phyloP scores from a whole-genome alignment of 2,888 invertebrate species.

The Amphipyra berbera region DNA sequence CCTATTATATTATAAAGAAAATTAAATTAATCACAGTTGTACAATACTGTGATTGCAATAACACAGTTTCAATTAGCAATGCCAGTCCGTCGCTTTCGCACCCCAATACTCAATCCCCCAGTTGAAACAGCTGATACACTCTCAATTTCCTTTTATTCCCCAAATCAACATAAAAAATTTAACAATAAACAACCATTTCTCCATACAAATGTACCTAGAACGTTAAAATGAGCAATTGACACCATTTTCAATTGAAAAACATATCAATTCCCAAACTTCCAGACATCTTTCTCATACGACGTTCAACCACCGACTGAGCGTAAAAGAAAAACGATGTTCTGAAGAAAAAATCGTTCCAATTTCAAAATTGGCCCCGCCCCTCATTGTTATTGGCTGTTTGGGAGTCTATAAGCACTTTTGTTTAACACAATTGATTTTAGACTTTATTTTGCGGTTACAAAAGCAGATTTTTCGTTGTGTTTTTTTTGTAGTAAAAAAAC shows the following conservation, averaged over 20 bases:
- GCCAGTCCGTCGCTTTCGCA: constrained; percentile 11
- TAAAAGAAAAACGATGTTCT: constrained; percentile 74
- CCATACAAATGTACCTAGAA: constrained; percentile 17
- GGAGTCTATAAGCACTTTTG: constrained; percentile 61
- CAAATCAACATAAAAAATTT: constrained; percentile 14
- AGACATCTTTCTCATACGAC: constrained; percentile 47
- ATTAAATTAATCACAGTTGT: too few species aligned
- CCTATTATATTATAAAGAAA: too few species aligned
- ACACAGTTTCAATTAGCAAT: neutral
- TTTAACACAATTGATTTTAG: constrained; percentile 20
- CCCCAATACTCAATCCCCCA: constrained; percentile 10
- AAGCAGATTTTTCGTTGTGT: constrained; percentile 30
- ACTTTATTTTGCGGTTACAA: neutral
- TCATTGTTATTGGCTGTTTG: constrained; percentile 81
- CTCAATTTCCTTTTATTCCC: constrained; percentile 20
- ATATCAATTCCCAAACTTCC: constrained; percentile 14
- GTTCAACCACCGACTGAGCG: constrained; percentile 67
- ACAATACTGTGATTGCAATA: too few species aligned
- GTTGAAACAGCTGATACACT: constrained; percentile 24
- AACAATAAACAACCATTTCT: constrained; percentile 9
- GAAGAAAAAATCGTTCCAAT: constrained; percentile 84
- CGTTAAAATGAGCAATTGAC: constrained; percentile 25
- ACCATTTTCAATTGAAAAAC: constrained; percentile 30
- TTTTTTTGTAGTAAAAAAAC: constrained; percentile 47
- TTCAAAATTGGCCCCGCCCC: constrained; percentile 86